A percentile compares a stretch with the other conserved stretches of the same genome.
These are phyloP conservation scores for Pachymerium ferrugineum DNA, from an alignment of 2,888 invertebrate genomes.

Conservation along the genomic window DNA sequence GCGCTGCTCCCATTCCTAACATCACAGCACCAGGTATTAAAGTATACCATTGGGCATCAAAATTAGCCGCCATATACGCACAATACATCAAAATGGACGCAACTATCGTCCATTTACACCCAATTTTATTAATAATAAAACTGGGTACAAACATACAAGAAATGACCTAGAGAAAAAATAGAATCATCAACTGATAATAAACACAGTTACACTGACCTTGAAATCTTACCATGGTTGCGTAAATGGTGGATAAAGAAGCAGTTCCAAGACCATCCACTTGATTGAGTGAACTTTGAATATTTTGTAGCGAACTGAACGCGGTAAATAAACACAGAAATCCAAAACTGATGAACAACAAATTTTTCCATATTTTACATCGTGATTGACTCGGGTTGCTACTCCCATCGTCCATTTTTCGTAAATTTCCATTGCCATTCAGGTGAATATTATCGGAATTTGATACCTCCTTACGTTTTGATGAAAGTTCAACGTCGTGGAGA, in stretches of 20 bases:
- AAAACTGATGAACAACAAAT: conserved; percentile 36
- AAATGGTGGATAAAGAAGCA: conserved; percentile 81
- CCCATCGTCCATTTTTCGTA: background rate
- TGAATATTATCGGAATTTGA: no score
- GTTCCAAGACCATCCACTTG: conserved; percentile 83
- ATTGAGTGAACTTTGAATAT: conserved; percentile 72
- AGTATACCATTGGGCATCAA: conserved; percentile 78
- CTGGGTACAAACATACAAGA: conserved; percentile 95
- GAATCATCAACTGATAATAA: background rate
- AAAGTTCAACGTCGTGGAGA: background rate
- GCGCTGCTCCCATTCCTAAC: conserved; percentile 91
- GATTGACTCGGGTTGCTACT: background rate
- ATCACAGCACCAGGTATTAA: conserved; percentile 85
- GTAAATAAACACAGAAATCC: conserved; percentile 38
- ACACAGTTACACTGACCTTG: background rate
- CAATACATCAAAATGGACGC: conserved; percentile 88
- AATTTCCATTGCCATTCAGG: no score
- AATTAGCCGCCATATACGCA: conserved; percentile 89
- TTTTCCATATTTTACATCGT: conserved; percentile 35
- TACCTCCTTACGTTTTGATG: background rate
- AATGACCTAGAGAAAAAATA: conserved; percentile 56
- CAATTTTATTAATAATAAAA: conserved; percentile 82
- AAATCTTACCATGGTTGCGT: conserved; percentile 64
- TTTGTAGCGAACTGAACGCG: conserved; percentile 36
- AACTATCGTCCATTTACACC: conserved; percentile 94